phyloP scores from a whole-genome alignment of 2,113 vertebrate species.

The Oreotrochilus melanogaster region DNA sequence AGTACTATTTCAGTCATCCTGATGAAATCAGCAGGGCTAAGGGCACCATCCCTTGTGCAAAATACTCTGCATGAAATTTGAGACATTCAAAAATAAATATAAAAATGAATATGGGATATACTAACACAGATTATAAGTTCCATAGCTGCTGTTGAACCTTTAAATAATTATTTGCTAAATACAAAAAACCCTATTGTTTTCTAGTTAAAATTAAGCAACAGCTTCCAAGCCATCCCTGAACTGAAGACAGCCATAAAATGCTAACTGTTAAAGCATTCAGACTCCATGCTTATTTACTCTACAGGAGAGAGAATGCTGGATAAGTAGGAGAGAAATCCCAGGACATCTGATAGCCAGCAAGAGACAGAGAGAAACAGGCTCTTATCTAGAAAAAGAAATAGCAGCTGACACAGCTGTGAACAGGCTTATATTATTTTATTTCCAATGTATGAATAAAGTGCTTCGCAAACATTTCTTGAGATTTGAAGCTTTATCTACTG shows the following conservation, averaged over 20 bases:
- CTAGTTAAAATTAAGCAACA: neutral
- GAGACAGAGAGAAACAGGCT: neutral
- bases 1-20: neutral
- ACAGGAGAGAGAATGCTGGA: neutral
- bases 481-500: neutral
- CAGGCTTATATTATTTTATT: constrained; percentile 37
- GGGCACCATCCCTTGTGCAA: neutral
- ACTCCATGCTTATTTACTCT: neutral
- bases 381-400: constrained; percentile 46
- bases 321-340: neutral
- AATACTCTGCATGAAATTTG: neutral
- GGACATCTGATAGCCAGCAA: neutral
- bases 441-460: neutral
- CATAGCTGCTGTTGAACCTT: neutral
- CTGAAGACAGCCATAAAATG: neutral
- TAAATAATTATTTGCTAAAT: neutral
- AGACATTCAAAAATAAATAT: neutral
- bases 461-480: constrained; percentile 40
- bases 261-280: neutral
- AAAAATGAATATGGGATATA: neutral
- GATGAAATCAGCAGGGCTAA: neutral
- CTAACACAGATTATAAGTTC: neutral
- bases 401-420: constrained; percentile 12
- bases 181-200: neutral
- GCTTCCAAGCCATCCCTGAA: neutral